Evolutionary conservation across 2,797 vertebrate species (phyloP).

Genomic region (Amblyopsis hoosieri): DNA sequence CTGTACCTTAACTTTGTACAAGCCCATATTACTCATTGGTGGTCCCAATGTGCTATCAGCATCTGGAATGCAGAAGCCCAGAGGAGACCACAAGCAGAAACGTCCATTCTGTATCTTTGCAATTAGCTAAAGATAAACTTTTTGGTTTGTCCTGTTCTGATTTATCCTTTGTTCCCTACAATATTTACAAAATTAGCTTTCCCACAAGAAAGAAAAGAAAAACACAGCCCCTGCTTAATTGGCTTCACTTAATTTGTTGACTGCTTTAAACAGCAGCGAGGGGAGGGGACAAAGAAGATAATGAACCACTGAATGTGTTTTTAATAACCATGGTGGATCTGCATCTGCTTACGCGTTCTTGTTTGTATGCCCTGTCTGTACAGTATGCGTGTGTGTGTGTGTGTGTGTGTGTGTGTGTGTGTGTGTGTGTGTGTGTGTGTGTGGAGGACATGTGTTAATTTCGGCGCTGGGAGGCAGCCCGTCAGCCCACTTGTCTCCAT

Average conservation of each 20-base stretch:
- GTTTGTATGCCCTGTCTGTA: conserved; percentile 3
- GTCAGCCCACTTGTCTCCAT: conserved; percentile 48
- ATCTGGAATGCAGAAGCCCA: conserved; percentile 71
- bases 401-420: conserved; percentile 25
- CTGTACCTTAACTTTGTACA: conserved; percentile 73
- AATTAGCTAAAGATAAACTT: conserved; percentile 81
- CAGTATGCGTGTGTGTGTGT: conserved; percentile 12
- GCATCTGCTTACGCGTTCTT: conserved; percentile 43
- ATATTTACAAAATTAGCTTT: conserved; percentile 76
- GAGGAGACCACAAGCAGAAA: conserved; percentile 57
- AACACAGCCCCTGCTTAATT: conserved; percentile 72
- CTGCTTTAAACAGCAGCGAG: conserved; percentile 51
- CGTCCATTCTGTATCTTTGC: conserved; percentile 65
- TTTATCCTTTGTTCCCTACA: conserved; percentile 73
- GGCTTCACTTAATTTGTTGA: conserved; percentile 69
- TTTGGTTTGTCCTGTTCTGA: conserved; percentile 67
- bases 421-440: conserved; percentile 19
- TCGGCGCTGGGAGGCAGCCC: conserved; percentile 34
- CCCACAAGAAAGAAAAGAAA: conserved; percentile 74
- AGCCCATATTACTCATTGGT: conserved; percentile 77
- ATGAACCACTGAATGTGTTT: conserved; percentile 58
- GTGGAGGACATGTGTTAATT: conserved; percentile 38
- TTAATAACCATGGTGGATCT: conserved; percentile 44
- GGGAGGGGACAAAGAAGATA: conserved; percentile 49
- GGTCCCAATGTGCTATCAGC: conserved; percentile 76